Evolutionary conservation across 2,113 vertebrate genomes (phyloP), one percentile per base, ranked within the genome.

Genomic region (Eonycteris spelaea): DNA sequence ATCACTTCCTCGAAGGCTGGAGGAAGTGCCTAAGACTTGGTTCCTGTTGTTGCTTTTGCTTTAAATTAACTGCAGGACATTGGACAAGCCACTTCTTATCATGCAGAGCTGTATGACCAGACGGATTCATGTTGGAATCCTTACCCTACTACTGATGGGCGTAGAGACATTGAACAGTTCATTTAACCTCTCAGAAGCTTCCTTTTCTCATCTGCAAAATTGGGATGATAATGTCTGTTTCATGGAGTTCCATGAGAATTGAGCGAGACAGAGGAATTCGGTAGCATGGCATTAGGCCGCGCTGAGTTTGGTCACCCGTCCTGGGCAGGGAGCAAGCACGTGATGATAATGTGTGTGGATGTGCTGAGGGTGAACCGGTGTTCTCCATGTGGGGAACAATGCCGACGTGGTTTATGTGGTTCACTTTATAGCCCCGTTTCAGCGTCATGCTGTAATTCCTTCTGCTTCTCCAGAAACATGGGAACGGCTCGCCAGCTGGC

Each of bases 381-480:
- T 26, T 65, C 19, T 59, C 40, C 13, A 6, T 2, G 11, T 21
- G 14, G 33, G 5, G 35, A 28, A 0, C 24, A 4, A 11, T 24
- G 80, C 28, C 38, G 33, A 48, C 26, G 2, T 2, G 4, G 9
- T 33, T 5, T 53, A 0, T 30, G 21, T 4, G 6, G 21, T 53
- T 78, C 28, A 9, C 68, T 61, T 45, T 15, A 33, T 21, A 55
- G 63, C 7, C 35, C n/a, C 5, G 7, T 77, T 38, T 38, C 6
- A 78, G 7, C 82, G 63, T 84, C 28, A 3, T 5, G 8, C 24
- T 71, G 59, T 95, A 2, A 0, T 88, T 96, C 92, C 43, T 86
- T 35, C 67, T 82, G n/a, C 78, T 71, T 87, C 0, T 82, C 8
- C 97, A 99, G 99, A 99, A 98, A 92, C 99, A 99, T 19, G 98